These are phyloP conservation scores for Harpagifer antarcticus DNA, from an alignment of 2,797 vertebrate species.

Conservation along the genomic window DNA sequence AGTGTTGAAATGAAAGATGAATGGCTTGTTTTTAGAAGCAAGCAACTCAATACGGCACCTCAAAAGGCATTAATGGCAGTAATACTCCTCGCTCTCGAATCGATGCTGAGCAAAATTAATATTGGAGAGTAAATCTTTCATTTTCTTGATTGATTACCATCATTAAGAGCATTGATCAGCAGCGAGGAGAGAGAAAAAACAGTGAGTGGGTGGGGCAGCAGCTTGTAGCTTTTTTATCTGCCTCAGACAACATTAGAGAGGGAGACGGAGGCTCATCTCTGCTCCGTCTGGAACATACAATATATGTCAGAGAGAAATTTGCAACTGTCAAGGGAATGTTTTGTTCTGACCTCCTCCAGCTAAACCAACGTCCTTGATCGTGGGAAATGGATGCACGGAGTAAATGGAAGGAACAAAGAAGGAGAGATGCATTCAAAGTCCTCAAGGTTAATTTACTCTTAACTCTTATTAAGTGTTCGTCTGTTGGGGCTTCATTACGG, in stretches of 20 bases:
- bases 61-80: conserved; percentile 80
- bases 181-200: conserved; percentile 35
- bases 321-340: conserved; percentile 74
- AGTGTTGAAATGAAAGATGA: conserved; percentile 79
- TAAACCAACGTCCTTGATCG: conserved; percentile 84
- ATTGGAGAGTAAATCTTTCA: conserved; percentile 81
- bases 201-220: conserved; percentile 51
- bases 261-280: conserved; percentile 58
- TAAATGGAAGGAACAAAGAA: conserved; percentile 43
- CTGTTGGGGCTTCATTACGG: conserved; percentile 88
- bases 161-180: conserved; percentile 82
- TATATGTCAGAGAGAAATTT: conserved; percentile 75
- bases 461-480: conserved; percentile 87
- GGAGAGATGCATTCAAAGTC: conserved; percentile 73
- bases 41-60: conserved; percentile 73
- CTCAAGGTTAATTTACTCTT: conserved; percentile 90
- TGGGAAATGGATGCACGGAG: conserved; percentile 72
- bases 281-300: conserved; percentile 63
- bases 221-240: conserved; percentile 70
- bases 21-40: conserved; percentile 79
- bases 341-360: conserved; percentile 78
- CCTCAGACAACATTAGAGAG: conserved; percentile 62
- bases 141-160: conserved; percentile 81
- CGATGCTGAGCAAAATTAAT: conserved; percentile 82
- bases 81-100: conserved; percentile 77